Conservation (phyloP, 2,113 vertebrate species). For the Sinosuthora webbiana region DNA sequence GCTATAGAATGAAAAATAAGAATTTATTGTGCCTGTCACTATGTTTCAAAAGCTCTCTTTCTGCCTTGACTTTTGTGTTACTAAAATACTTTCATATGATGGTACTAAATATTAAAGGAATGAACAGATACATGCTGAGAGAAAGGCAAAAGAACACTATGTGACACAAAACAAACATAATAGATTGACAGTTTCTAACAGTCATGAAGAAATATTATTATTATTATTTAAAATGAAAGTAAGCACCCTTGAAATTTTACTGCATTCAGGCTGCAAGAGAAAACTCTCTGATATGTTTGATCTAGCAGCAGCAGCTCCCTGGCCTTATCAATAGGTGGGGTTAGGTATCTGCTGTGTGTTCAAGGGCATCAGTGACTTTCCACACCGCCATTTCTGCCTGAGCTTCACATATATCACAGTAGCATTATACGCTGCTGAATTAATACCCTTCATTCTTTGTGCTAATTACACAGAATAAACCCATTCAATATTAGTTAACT, state of each 20-base stretch:
- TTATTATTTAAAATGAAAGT: neutral
- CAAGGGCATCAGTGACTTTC: neutral
- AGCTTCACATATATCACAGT: neutral
- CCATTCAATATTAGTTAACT: neutral
- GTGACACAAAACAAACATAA: neutral
- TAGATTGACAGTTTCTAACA: neutral
- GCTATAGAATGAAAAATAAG: conserved; percentile 22
- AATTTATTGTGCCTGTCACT: conserved; percentile 23
- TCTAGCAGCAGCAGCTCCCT: neutral
- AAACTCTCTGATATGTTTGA: neutral
- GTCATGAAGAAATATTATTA: neutral
- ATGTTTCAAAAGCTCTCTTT: conserved; percentile 10
- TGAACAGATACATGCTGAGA: neutral
- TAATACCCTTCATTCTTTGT: neutral
- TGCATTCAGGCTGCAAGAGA: neutral
- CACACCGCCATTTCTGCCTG: neutral
- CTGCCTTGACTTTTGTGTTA: conserved; percentile 1
- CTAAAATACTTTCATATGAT: neutral
- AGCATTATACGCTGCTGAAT: fast-evolving
- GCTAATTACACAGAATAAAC: neutral
- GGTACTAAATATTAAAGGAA: neutral
- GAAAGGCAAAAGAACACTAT: neutral
- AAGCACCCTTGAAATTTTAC: neutral
- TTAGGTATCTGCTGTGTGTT: neutral
- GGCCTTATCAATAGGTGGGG: fast-evolving